Base-by-base conservation (phyloP, 1,140 invertebrate genomes). In the Drosophila truncata region DNA sequence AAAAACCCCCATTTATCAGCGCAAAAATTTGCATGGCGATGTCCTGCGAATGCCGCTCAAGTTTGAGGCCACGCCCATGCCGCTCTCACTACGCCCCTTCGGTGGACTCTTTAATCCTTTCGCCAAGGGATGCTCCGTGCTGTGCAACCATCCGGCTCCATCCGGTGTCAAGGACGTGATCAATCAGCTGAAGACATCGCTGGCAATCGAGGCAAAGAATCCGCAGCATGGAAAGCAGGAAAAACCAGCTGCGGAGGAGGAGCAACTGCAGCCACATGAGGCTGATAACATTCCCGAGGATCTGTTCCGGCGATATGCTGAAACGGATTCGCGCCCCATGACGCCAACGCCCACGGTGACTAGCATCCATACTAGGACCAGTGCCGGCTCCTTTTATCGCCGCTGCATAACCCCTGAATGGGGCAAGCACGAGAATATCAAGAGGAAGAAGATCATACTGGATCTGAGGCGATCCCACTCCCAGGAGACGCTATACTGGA, bases 131-230 rank as follows among this genome's bases (percentile, higher is more conserved):
- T 97, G 96, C 88, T 97, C 96, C 0, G 94, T 97, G 8, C 93
- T 97, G 3, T 97, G 96, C 93, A 97, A 97, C 85, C 96, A 97
- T 93, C 96, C 96, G 2, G 95, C 95, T 14, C 96, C 96, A 62
- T 94, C 93, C 20, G 95, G 96, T 69, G 95, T 96, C 1, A 96
- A 95, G 93, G 95, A 96, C 86, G 94, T 96, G 27, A 94, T 97
- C 2, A 95, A 95, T 78, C 94, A 95, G 75, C 95, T 95, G 11
- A 97, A 96, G 88, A 95, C 96, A 77, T 93, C 95, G 63, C 95
- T 96, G 95, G 95, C 85, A 35, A 85, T 90, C 14, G 85, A 90
- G 46, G 82, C 75, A 5, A 85, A 79, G 14, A 58, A 80, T 46
- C 62, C 49, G 11, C 54, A 70, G 47, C 65, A 64, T 20, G 58